Evolutionary conservation across 2,888 invertebrate species (phyloP).

Genomic region (Drosophila melanosoma): DNA sequence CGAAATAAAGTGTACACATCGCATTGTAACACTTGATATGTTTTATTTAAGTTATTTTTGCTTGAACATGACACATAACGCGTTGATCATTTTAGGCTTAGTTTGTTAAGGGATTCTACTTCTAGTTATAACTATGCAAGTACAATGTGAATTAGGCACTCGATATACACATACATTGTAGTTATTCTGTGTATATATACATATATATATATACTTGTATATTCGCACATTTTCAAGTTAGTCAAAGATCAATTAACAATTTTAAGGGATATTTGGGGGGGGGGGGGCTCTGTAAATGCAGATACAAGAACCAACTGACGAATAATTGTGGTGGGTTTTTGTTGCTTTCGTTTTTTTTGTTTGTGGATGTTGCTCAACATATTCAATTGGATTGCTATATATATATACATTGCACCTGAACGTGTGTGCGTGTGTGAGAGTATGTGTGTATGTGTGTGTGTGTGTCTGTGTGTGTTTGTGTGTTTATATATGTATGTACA

Average conservation of each 20-base stretch:
- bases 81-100: slow-evolving; percentile 61
- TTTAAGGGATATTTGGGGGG: neutral
- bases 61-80: slow-evolving; percentile 60
- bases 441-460: slow-evolving; percentile 9
- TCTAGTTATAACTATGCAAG: slow-evolving; percentile 61
- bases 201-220: slow-evolving; percentile 16
- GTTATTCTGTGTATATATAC: neutral
- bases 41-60: slow-evolving; percentile 44
- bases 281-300: slow-evolving; percentile 44
- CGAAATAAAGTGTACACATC: neutral
- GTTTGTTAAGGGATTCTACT: slow-evolving; percentile 56
- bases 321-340: slow-evolving; percentile 2
- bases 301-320: slow-evolving; percentile 17
- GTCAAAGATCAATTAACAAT: slow-evolving; percentile 41
- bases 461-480: slow-evolving; percentile 22
- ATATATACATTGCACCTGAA: slow-evolving; percentile 55
- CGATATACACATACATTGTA: slow-evolving; percentile 17
- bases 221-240: slow-evolving; percentile 34
- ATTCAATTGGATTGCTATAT: slow-evolving; percentile 44
- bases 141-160: slow-evolving; percentile 61
- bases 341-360: neutral
- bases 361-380: slow-evolving; percentile 25
- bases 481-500: slow-evolving; percentile 54
- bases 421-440: slow-evolving; percentile 11
- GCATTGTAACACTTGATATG: slow-evolving; percentile 38